Evolutionary conservation across 2,797 vertebrate genomes (phyloP), one percentile per base, ranked within the genome.

Genomic region (Centroberyx gerrardi): DNA sequence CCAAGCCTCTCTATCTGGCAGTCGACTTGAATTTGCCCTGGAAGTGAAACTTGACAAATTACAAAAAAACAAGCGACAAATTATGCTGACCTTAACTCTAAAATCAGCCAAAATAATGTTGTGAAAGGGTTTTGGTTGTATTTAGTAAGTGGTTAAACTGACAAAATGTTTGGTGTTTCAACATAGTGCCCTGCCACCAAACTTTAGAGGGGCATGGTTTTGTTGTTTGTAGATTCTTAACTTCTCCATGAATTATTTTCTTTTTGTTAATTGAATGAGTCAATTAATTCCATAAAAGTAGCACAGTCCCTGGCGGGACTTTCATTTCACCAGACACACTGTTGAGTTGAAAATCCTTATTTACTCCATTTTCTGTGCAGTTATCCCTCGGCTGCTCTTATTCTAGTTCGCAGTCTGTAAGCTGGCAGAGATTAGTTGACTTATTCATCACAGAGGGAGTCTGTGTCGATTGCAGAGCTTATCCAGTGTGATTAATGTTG

Each of bases 401-500:
- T 88, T 89, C 78, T 74, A 55, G 86, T 91, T 82, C 54, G 48
- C 83, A 84, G 86, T 80, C 77, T 76, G 79, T 90, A 91, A 92
- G 51, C 89, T 90, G 86, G 82, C 70, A 62, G 83, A 92, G 91
- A 94, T 93, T 91, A 93, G 92, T 91, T 82, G 79, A 92, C 78
- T 88, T 87, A 91, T 92, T 93, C 87, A 90, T 92, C 90, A 90
- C 89, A 86, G 85, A 87, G 87, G 84, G 82, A 91, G 86, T 86
- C 86, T 90, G 90, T 92, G 88, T 91, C 81, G 81, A 90, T 91
- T 88, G 87, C 82, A 65, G 68, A 86, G 90, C 87, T 92, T 90
- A 92, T 88, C 88, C 89, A 79, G 49, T 84, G 80, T 89, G 90
- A 94, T 92, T 94, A 90, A 90, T 92, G 87, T 86, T 88, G 85